Evolutionary conservation across 2,888 invertebrate genomes (phyloP).

Genomic region (Caenorhabditis plicata): DNA sequence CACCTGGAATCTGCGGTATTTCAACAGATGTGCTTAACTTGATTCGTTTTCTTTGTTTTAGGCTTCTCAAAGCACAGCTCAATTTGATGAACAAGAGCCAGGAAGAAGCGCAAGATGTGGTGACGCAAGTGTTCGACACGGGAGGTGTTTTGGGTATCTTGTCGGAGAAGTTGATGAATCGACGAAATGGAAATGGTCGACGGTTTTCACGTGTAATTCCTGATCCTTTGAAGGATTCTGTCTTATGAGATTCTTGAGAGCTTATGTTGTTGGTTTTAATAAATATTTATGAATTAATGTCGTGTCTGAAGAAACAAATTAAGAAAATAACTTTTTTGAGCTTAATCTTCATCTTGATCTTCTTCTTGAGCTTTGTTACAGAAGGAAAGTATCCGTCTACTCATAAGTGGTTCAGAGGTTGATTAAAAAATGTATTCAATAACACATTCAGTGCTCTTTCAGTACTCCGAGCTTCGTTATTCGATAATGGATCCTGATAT

Average conservation of each 20-base stretch:
- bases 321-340: too few species aligned
- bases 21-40: neutral
- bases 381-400: too few species aligned
- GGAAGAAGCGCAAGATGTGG: slow-evolving; percentile 69
- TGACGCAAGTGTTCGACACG: slow-evolving; percentile 68
- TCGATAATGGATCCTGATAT: too few species aligned
- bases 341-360: too few species aligned
- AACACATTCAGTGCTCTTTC: too few species aligned
- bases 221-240: slow-evolving; percentile 42
- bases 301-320: too few species aligned
- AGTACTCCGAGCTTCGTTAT: too few species aligned
- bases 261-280: too few species aligned
- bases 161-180: slow-evolving; percentile 33
- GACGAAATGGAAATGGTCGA: slow-evolving; percentile 31
- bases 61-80: slow-evolving; percentile 71
- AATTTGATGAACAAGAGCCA: slow-evolving; percentile 69
- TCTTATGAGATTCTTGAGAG: slow-evolving; percentile 39
- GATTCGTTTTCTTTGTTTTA: slow-evolving; percentile 61
- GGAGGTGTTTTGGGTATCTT: slow-evolving; percentile 44
- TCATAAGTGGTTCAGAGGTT: too few species aligned
- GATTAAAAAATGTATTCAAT: too few species aligned
- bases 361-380: too few species aligned
- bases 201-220: slow-evolving; percentile 43
- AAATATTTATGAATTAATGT: too few species aligned
- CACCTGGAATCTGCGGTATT: slow-evolving; percentile 38